phyloP scores from a whole-genome alignment of 2,888 invertebrate species.

The Drosophila incognita region DNA sequence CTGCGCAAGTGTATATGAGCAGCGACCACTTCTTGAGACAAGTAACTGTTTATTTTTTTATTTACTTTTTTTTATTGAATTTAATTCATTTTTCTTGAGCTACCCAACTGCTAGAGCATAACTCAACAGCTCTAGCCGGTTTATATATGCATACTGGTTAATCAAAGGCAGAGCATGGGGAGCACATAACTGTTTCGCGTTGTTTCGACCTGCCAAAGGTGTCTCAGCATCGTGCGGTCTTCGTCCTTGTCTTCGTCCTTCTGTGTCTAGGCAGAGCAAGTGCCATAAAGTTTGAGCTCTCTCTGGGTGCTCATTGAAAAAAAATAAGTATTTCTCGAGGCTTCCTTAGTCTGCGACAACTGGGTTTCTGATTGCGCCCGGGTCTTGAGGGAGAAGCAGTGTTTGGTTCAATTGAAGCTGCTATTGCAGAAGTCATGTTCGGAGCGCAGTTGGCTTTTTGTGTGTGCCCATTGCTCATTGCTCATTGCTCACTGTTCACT shows the following conservation, averaged over 20 bases:
- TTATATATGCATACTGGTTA: slow-evolving; percentile 57
- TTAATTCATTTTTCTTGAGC: slow-evolving; percentile 61
- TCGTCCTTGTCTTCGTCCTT: neutral
- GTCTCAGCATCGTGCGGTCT: slow-evolving; percentile 2
- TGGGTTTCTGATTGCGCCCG: slow-evolving; percentile 45
- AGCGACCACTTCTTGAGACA: slow-evolving; percentile 21
- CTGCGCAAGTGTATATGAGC: slow-evolving; percentile 7
- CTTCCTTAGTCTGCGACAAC: slow-evolving; percentile 49
- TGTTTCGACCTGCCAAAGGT: slow-evolving; percentile 57
- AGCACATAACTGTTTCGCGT: slow-evolving; percentile 34
- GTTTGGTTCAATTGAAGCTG: slow-evolving; percentile 47
- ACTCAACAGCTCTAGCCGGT: slow-evolving; percentile 24
- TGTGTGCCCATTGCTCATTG: slow-evolving; percentile 43
- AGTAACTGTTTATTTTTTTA: slow-evolving; percentile 11
- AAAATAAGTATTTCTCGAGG: slow-evolving; percentile 37
- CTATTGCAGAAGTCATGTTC: slow-evolving; percentile 46
- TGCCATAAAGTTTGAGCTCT: slow-evolving; percentile 52
- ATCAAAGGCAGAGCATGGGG: slow-evolving; percentile 47
- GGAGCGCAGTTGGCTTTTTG: slow-evolving; percentile 56
- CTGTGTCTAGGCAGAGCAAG: slow-evolving; percentile 30
- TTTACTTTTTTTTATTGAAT: slow-evolving; percentile 59
- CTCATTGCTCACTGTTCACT: slow-evolving; percentile 21
- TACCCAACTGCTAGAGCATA: slow-evolving; percentile 53
- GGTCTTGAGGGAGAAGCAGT: slow-evolving; percentile 9
- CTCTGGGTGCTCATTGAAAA: slow-evolving; percentile 39